A percentile compares a stretch with the other conserved stretches of the same genome.
Evolutionary conservation across 2,888 invertebrate species (phyloP).

Genomic region (Diaphora mendica): DNA sequence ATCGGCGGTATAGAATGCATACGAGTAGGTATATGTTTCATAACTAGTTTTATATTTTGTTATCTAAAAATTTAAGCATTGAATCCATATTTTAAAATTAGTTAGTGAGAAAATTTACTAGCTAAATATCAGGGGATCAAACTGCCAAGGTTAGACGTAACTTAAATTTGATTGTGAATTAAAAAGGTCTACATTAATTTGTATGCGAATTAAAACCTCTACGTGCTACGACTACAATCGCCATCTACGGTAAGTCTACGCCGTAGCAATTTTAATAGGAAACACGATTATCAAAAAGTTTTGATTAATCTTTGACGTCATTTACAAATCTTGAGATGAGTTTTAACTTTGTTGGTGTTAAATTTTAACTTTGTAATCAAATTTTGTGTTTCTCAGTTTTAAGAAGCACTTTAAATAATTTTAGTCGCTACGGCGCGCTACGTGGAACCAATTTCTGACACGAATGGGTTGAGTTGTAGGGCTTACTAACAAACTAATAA

Average conservation of each 20-base stretch:
- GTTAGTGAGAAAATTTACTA: neutral
- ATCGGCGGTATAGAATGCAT: neutral
- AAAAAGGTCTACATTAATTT: conserved; percentile 32
- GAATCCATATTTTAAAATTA: neutral
- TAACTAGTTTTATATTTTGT: neutral
- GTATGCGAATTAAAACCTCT: conserved; percentile 30
- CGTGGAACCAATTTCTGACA: neutral
- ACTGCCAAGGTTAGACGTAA: neutral
- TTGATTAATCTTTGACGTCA: conserved; percentile 48
- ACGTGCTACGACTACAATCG: conserved; percentile 44
- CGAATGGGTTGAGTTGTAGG: neutral
- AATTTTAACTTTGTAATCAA: conserved; percentile 30
- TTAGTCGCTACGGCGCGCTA: neutral
- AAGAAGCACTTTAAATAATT: neutral
- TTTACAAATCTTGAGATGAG: conserved; percentile 39
- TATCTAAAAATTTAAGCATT: neutral
- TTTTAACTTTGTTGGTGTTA: conserved; percentile 26
- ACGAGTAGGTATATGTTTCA: neutral
- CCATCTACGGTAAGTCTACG: conserved; percentile 51
- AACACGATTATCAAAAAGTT: conserved; percentile 46
- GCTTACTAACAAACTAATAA: neutral
- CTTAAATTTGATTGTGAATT: neutral
- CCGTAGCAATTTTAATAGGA: conserved; percentile 49
- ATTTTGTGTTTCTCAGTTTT: conserved; percentile 23
- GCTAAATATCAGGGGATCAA: neutral